Evolutionary conservation across 2,113 vertebrate species (phyloP).

Genomic region (Suricata suricatta): DNA sequence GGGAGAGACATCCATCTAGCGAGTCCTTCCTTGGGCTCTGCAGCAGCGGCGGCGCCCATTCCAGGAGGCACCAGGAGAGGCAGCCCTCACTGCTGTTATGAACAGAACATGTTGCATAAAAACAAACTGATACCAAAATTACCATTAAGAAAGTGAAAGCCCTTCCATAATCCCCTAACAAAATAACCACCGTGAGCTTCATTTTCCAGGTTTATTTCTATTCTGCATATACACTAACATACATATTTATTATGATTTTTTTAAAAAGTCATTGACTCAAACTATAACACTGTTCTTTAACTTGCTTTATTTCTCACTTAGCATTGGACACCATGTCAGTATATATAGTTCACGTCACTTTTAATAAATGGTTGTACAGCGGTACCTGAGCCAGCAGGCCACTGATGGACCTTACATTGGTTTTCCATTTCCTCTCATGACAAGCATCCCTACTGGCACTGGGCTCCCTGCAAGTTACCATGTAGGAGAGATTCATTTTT

Average conservation of each 20-base stretch:
- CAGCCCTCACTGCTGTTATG: too few species aligned
- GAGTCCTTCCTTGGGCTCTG: too few species aligned
- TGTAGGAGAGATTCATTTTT: too few species aligned
- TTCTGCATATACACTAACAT: background rate
- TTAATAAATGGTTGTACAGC: background rate
- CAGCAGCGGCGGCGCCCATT: too few species aligned
- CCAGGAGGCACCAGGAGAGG: too few species aligned
- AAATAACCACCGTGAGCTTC: background rate
- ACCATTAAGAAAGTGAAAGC: background rate
- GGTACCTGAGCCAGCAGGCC: background rate
- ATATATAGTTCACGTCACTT: background rate
- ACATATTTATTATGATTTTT: background rate
- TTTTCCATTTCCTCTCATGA: background rate
- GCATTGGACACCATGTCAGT: background rate
- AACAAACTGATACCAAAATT: background rate
- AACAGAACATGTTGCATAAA: background rate
- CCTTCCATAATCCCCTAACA: background rate
- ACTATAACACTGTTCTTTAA: background rate
- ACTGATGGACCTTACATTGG: background rate
- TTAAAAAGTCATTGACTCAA: background rate
- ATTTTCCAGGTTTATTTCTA: background rate
- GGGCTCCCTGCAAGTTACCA: background rate
- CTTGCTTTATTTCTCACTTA: background rate
- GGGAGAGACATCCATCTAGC: too few species aligned
- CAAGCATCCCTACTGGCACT: background rate